Base-by-base conservation (phyloP, 2,797 vertebrate species). In the Enteromius thamalakanensis region DNA sequence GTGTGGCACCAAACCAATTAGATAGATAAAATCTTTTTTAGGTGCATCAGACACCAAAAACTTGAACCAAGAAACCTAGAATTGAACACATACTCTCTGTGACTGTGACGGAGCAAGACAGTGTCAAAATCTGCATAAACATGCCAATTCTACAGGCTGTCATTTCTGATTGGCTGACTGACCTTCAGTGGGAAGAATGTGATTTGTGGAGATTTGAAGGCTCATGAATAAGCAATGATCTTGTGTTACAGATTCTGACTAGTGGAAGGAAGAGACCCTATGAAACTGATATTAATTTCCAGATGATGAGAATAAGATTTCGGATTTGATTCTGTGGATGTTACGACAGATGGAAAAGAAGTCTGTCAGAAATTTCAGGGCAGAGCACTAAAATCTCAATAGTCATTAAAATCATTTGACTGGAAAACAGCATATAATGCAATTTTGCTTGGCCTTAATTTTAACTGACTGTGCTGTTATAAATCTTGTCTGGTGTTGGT, bases 191-290 rank as follows among this genome's bases (percentile, higher is more conserved):
- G 40, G 76, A 76, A 67, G 65, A 79, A 78, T 85, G 47, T 78
- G 85, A 79, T 82, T 87, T 76, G 70, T 34, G 64, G 32, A 80
- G 78, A 80, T 42, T 40, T 8, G 47, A 69, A 85, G 75, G 14
- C 51, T 86, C 81, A 87, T 89, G 85, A 86, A 89, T 86, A 89
- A 69, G 75, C 81, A 85, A 87, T 76, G 79, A 88, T 67, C 40
- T 79, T 37, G 70, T 70, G 74, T 58, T 70, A 58, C 47, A 55
- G 26, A 71, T 32, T 60, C 51, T 69, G 69, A 51, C 47, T 76
- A 71, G 65, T 26, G 79, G 71, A 69, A 76, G 37, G 68, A 45
- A 70, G n/a, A 53, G 42, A 64, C 82, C 26, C 15, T 21, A 77
- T 70, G 64, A 69, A 70, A 49, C 71, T 0, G n/a, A 78, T 78